Conservation (phyloP, 2,113 vertebrate species). For the human (Homo sapiens) region DNA sequence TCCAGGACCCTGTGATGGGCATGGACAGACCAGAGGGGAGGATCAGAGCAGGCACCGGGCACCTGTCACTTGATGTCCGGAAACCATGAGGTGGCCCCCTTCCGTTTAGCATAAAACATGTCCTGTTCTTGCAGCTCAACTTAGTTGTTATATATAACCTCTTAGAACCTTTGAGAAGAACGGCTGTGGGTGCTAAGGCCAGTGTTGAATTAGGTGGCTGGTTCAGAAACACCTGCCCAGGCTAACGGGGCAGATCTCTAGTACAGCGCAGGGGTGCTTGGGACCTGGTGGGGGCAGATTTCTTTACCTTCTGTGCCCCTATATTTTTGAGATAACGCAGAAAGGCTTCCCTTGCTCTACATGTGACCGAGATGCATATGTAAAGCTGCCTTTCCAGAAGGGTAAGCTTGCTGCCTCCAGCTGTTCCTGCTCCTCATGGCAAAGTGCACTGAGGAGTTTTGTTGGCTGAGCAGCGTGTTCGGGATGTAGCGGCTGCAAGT, state of each 20-base stretch:
- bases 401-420: no score
- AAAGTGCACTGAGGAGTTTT: fast-evolving
- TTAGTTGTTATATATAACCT: neutral
- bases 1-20: conserved; percentile 78
- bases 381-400: neutral
- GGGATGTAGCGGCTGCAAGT: neutral
- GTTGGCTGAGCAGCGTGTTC: fast-evolving
- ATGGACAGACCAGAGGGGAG: conserved; percentile 63
- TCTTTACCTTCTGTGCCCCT: neutral
- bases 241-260: fast-evolving
- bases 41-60: conserved; percentile 70
- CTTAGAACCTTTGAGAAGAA: neutral
- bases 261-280: fast-evolving
- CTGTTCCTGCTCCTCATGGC: fast-evolving
- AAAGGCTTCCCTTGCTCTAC: neutral
- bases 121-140: neutral
- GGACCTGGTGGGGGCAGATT: fast-evolving
- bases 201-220: no score
- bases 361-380: fast-evolving
- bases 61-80: conserved; percentile 66
- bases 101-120: conserved; percentile 2
- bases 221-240: no score
- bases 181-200: no score
- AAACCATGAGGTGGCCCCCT: conserved; percentile 31
- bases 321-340: neutral